A percentile compares a stretch with the other conserved stretches of the same genome.
phyloP scores from a whole-genome alignment of 2,113 vertebrate genomes.

The Kryptolebias marmoratus region DNA sequence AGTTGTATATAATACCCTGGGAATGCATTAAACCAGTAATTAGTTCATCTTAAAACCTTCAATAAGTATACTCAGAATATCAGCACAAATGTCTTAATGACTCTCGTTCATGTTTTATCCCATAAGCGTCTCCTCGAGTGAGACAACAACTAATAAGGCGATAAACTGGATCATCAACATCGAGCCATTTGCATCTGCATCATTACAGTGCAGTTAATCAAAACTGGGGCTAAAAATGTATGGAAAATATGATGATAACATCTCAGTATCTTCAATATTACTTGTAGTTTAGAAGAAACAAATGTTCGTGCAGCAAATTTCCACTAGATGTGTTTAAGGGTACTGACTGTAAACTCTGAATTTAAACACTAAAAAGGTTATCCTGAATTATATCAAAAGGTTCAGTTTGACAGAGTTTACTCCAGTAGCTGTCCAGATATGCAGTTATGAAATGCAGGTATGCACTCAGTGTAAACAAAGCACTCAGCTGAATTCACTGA shows the following conservation, averaged over 20 bases:
- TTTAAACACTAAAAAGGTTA: no score
- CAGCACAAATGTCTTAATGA: slow-evolving; percentile 27
- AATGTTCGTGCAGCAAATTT: neutral
- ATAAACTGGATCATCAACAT: slow-evolving; percentile 31
- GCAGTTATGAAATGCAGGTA: no score
- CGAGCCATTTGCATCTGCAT: slow-evolving; percentile 36
- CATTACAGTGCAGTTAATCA: slow-evolving; percentile 44
- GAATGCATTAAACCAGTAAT: slow-evolving; percentile 33
- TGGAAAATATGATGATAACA: no score
- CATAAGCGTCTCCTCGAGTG: slow-evolving; percentile 24
- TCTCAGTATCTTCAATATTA: neutral
- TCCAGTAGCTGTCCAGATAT: no score
- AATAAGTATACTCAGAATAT: slow-evolving; percentile 16
- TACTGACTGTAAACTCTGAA: neutral
- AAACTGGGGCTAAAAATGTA: neutral
- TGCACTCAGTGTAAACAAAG: no score
- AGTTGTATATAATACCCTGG: slow-evolving; percentile 32
- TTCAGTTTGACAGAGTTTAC: no score
- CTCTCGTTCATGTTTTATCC: slow-evolving; percentile 42
- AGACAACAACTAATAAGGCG: slow-evolving; percentile 36
- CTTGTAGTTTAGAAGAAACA: neutral
- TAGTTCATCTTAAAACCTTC: slow-evolving; percentile 30
- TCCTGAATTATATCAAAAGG: no score
- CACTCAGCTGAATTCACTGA: no score
- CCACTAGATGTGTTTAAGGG: neutral